Evolutionary conservation across 2,888 invertebrate species (phyloP).

Genomic region (Microctonus brassicae): DNA sequence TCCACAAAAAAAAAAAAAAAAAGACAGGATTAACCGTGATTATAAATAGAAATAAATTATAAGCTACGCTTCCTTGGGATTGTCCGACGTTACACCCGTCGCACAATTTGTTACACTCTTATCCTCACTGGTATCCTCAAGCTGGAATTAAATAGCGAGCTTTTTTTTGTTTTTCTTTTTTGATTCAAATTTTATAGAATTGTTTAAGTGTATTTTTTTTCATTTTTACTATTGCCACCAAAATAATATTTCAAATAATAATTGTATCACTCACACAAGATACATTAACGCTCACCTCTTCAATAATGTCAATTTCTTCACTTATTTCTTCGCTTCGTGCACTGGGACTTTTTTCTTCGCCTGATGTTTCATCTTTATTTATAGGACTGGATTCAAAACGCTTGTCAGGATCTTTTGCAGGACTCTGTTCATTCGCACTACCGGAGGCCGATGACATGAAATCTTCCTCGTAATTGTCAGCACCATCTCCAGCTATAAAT

Average conservation of each 20-base stretch:
- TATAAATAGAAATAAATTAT: conserved; percentile 20
- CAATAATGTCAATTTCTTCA: conserved; percentile 63
- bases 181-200: neutral
- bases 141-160: conserved; percentile 52
- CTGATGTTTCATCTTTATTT: conserved; percentile 43
- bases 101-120: conserved; percentile 61
- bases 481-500: conserved; percentile 52
- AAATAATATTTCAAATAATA: conserved; percentile 36
- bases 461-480: conserved; percentile 64
- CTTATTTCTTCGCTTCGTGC: conserved; percentile 61
- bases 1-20: conserved; percentile 43
- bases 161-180: neutral
- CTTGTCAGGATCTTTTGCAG: conserved; percentile 59
- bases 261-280: conserved; percentile 61
- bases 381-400: conserved; percentile 47
- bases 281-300: conserved; percentile 61
- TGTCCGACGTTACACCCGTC: conserved; percentile 56
- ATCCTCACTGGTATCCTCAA: conserved; percentile 57
- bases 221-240: neutral
- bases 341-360: conserved; percentile 56
- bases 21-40: conserved; percentile 2
- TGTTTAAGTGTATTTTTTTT: neutral
- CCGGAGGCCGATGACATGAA: conserved; percentile 64
- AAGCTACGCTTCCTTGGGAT: conserved; percentile 56
- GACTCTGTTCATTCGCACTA: conserved; percentile 64